Evolutionary conservation across 2,888 invertebrate species (phyloP).

Genomic region (Drosophila pseudotalamancana): DNA sequence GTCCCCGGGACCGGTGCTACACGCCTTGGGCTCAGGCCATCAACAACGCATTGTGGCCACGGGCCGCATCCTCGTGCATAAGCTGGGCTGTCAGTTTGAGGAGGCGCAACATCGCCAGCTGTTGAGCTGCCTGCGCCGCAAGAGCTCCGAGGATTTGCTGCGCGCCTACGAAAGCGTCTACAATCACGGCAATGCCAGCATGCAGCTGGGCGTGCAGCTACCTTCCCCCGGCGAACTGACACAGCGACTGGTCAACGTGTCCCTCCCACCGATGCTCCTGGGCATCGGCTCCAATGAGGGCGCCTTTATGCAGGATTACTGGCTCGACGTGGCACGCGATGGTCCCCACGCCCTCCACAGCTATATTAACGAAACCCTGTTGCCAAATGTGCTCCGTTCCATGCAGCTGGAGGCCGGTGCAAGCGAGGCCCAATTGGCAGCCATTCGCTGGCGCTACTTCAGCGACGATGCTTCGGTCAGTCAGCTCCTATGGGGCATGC

Average conservation of each 20-base stretch:
- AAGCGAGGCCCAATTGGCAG: constrained; percentile 61
- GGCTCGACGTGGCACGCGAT: constrained; percentile 86
- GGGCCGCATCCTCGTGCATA: constrained; percentile 73
- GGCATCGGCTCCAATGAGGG: constrained; percentile 89
- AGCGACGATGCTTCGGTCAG: constrained; percentile 64
- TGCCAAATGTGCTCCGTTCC: constrained; percentile 86
- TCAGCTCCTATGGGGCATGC: constrained; percentile 81
- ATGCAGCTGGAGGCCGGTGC: constrained; percentile 42
- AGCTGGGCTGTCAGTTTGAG: constrained; percentile 86
- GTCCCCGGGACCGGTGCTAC: constrained; percentile 85
- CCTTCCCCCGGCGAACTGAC: constrained; percentile 15
- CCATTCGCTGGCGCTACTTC: constrained; percentile 83
- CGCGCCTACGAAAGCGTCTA: constrained; percentile 86
- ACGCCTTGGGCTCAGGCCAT: constrained; percentile 81
- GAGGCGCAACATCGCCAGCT: constrained; percentile 84
- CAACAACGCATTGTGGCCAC: constrained; percentile 76
- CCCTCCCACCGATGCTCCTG: constrained; percentile 87
- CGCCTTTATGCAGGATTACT: constrained; percentile 86
- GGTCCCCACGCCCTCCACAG: constrained; percentile 86
- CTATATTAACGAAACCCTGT: constrained; percentile 86
- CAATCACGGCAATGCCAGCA: constrained; percentile 87
- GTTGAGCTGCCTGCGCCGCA: constrained; percentile 87
- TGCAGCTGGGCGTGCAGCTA: constrained; percentile 87
- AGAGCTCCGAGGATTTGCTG: constrained; percentile 87
- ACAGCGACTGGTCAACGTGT: constrained; percentile 34